Base-by-base conservation (phyloP, 2,113 vertebrate species). In the Azemiops feae region DNA sequence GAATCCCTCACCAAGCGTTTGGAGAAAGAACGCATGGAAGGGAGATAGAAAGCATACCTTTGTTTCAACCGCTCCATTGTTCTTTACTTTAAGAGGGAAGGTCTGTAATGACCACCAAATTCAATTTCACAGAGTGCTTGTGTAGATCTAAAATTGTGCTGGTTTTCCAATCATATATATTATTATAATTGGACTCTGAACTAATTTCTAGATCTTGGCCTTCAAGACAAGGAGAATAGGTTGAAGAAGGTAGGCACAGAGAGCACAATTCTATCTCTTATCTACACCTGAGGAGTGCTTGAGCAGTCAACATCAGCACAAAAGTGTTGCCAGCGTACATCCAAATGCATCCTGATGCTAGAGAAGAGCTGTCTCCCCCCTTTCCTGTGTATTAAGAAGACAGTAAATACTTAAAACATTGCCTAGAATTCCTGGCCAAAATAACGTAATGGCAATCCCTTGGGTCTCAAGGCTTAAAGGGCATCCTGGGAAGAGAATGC, bases 361-460 rank as follows among this genome's bases (percentile, higher is more conserved):
- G 25, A 64, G 90, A 87, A 30, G 12, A 95, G 74, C 88, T 69
- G 89, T 91, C 92, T n/a, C 95, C 88, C 90, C 94, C 94, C 94
- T 95, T 93, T 95, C 89, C 57, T 92, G 64, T 87, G 91, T 94
- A 96, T 90, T 95, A 94, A 91, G 95, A 96, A 87, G 93, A 96
- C 88, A 96, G 95, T 94, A 97, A 97, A 96, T 95, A 96, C 95
- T 96, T 0, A 95, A 96, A 96, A 93, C 94, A 57, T 91, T 87
- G 74, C 74, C 39, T 53, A 57, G 64, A 89, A 85, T 89, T 34
- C 0, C 0, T n/a, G 11, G 58, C 47, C 23, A 0, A 25, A 91
- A 45, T 52, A 69, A 43, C 39, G 74, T 6, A 18, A 57, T 12
- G 47, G 91, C 22, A 1, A 52, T 81, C 54, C 89, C 92, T 1